Percentiles rank a stretch among this genome's conserved stretches.
These are phyloP conservation scores for Netelia virgata DNA, from an alignment of 2,888 invertebrate species.

Conservation along the genomic window DNA sequence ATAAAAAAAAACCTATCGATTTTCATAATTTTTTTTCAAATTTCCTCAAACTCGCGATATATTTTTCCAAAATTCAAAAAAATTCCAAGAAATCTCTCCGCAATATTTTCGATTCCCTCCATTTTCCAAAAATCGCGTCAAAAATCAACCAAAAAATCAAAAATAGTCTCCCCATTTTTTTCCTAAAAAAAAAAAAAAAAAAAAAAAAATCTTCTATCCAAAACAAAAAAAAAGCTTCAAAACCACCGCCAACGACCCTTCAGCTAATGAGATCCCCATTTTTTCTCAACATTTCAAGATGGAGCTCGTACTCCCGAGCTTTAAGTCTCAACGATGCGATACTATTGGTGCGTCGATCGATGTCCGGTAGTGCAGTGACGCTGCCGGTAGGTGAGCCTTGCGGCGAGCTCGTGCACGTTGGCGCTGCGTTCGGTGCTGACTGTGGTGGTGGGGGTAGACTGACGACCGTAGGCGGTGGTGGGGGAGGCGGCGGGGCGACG, in stretches of 20 bases:
- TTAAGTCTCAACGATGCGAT: conserved; percentile 95
- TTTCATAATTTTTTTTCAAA: conserved; percentile 2
- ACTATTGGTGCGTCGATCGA: conserved; percentile 94
- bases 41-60: conserved; percentile 6
- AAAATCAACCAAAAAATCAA: too few relatives aligned
- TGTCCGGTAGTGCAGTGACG: conserved; percentile 88
- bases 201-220: background rate
- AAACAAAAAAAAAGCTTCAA: background rate
- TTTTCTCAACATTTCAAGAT: conserved; percentile 93
- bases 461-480: conserved; percentile 72
- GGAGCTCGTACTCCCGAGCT: conserved; percentile 95
- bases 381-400: conserved; percentile 81
- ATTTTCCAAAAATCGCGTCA: too few relatives aligned
- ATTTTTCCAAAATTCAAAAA: conserved; percentile 6
- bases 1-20: conserved; percentile 52
- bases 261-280: conserved; percentile 93
- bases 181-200: background rate
- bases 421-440: conserved; percentile 81
- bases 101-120: too few relatives aligned
- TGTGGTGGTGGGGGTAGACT: conserved; percentile 86
- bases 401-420: conserved; percentile 74
- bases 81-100: background rate
- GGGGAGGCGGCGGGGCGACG: conserved; percentile 72
- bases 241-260: conserved; percentile 78
- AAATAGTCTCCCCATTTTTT: too few relatives aligned